Conservation (phyloP, 2,888 invertebrate genomes). For the Drosophila lacicola region DNA sequence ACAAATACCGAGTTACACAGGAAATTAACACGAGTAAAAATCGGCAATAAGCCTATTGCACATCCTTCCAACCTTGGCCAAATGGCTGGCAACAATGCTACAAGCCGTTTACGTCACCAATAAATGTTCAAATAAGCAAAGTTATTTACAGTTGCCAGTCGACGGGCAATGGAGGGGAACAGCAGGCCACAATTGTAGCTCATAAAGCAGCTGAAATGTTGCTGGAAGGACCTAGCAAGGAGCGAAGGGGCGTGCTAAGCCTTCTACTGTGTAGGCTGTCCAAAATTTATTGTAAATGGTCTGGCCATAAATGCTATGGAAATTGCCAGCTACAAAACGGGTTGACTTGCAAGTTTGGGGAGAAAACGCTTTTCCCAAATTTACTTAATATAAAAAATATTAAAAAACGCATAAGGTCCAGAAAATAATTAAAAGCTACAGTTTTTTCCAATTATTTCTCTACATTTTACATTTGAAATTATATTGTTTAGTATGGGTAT, state of each 20-base stretch:
- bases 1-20: slow-evolving; percentile 57
- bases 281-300: slow-evolving; percentile 74
- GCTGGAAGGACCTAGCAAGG: slow-evolving; percentile 11
- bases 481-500: no score
- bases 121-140: slow-evolving; percentile 77
- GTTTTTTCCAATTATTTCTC: no score
- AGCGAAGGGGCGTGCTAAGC: slow-evolving; percentile 47
- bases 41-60: slow-evolving; percentile 50
- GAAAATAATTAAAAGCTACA: no score
- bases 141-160: slow-evolving; percentile 70
- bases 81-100: slow-evolving; percentile 51
- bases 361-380: slow-evolving; percentile 2
- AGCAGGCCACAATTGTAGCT: slow-evolving; percentile 66
- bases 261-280: slow-evolving; percentile 67
- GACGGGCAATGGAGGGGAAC: slow-evolving; percentile 18
- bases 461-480: no score
- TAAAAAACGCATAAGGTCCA: no score
- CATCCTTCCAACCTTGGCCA: slow-evolving; percentile 11
- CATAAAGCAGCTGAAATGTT: slow-evolving; percentile 70
- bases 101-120: slow-evolving; percentile 76
- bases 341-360: slow-evolving; percentile 33
- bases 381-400: not conserved
- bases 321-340: slow-evolving; percentile 44
- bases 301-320: slow-evolving; percentile 59
- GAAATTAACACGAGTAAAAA: slow-evolving; percentile 76